Evolutionary conservation across 1,140 invertebrate genomes (phyloP).

Genomic region (Drosophila obscura): DNA sequence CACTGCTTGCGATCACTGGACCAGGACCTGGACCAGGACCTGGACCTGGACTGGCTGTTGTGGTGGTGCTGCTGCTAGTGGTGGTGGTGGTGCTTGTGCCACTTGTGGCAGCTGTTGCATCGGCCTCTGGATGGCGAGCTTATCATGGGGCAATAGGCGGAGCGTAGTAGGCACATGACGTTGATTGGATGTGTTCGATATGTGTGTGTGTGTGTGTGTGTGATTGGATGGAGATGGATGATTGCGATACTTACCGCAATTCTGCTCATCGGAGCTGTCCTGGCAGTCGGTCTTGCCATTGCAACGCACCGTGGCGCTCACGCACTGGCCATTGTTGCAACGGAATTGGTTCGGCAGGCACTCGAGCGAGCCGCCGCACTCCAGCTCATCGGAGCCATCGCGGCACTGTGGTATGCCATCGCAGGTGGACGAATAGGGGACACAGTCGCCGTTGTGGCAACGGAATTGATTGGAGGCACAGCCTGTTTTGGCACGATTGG

Average conservation of each 20-base stretch:
- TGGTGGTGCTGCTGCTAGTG: conserved; percentile 10
- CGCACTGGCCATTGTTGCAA: conserved; percentile 85
- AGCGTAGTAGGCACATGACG: conserved; percentile 11
- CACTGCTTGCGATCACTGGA: not conserved
- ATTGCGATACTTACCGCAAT: conserved; percentile 86
- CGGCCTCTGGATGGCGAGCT: conserved; percentile 42
- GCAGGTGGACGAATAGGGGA: conserved; percentile 87
- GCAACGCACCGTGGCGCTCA: conserved; percentile 85
- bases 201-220: not conserved
- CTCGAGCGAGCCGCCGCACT: conserved; percentile 73
- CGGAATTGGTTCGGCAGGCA: conserved; percentile 85
- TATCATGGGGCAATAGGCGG: conserved; percentile 25
- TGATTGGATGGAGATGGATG: not conserved
- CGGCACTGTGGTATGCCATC: conserved; percentile 88
- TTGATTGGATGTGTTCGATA: not conserved
- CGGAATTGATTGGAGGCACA: conserved; percentile 84
- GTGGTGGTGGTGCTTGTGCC: not conserved
- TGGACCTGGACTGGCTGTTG: conserved; percentile 8
- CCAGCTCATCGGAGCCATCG: conserved; percentile 91
- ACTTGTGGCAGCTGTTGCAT: conserved; percentile 12
- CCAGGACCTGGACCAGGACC: not conserved
- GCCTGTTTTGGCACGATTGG: conserved; percentile 52
- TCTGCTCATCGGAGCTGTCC: conserved; percentile 90
- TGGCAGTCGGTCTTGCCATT: conserved; percentile 88
- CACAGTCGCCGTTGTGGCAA: conserved; percentile 88